A percentile compares a stretch with the other conserved stretches of the same genome.
Conservation (phyloP, 2,113 vertebrate species). For the Leucopternis melanops region DNA sequence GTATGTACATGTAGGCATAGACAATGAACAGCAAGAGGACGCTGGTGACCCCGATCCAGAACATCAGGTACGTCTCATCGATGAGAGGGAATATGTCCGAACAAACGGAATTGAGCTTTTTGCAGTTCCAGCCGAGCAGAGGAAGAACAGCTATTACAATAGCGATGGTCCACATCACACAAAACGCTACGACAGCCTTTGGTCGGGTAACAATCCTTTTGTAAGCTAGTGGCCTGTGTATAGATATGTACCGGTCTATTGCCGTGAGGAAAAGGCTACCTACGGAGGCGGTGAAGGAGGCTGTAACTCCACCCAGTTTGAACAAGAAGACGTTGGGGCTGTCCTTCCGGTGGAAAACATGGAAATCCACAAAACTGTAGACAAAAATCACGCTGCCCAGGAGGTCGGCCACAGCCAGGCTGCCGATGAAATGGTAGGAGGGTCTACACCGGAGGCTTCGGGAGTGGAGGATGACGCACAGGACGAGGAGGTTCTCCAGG, state of each 20-base stretch:
- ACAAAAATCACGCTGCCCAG: constrained; percentile 97
- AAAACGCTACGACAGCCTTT: constrained; percentile 96
- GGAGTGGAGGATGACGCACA: constrained; percentile 93
- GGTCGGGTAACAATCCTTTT: constrained; percentile 96
- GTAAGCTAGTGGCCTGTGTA: constrained; percentile 93
- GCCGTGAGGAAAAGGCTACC: constrained; percentile 98
- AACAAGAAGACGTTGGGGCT: constrained; percentile 95
- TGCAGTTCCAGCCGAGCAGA: constrained; percentile 98
- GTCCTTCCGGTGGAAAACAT: constrained; percentile 96
- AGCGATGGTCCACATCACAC: constrained; percentile 97
- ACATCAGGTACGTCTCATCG: constrained; percentile 95
- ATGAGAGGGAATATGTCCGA: constrained; percentile 98
- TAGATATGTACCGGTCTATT: constrained; percentile 98
- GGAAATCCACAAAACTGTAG: constrained; percentile 99
- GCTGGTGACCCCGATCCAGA: constrained; percentile 96
- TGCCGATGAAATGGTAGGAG: constrained; percentile 98
- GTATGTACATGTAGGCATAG: constrained; percentile 98
- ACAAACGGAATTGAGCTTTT: constrained; percentile 89
- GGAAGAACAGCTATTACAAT: constrained; percentile 94
- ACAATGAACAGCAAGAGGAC: constrained; percentile 94
- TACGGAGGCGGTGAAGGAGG: constrained; percentile 95
- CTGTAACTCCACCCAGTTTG: constrained; percentile 95
- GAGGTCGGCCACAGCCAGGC: constrained; percentile 93
- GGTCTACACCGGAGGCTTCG: constrained; percentile 93
- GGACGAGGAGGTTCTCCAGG: constrained; percentile 93